Evolutionary conservation across 2,113 vertebrate species (phyloP).

Genomic region (Megaleporinus macrocephalus): DNA sequence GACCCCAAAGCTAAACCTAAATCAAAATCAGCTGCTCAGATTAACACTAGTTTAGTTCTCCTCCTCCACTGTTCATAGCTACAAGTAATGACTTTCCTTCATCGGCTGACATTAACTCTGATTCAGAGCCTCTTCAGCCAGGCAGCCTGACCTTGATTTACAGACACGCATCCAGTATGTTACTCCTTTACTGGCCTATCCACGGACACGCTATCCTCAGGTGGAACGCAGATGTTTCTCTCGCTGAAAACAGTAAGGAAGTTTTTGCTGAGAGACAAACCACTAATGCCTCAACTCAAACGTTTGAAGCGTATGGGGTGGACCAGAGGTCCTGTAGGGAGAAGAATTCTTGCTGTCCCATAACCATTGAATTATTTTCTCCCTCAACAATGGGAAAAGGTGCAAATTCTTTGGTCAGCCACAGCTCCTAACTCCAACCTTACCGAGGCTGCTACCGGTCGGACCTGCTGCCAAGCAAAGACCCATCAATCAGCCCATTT

Average conservation of each 20-base stretch:
- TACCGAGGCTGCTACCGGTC: not conserved
- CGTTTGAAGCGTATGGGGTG: not conserved
- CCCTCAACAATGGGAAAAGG: not conserved
- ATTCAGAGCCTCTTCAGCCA: constrained; percentile 1
- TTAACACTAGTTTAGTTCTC: too few species aligned
- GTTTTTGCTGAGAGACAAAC: not conserved
- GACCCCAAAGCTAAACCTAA: too few species aligned
- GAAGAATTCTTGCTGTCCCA: not conserved
- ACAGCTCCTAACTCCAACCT: not conserved
- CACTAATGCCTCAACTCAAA: not conserved
- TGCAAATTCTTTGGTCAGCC: not conserved
- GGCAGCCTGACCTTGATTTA: not conserved
- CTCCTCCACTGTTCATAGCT: too few species aligned
- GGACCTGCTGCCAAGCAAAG: not conserved
- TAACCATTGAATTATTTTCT: constrained; percentile 6
- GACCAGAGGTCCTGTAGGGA: not conserved
- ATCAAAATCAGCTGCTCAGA: too few species aligned
- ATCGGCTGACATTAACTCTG: not conserved
- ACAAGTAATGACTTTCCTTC: too few species aligned
- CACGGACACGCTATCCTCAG: constrained; percentile 3
- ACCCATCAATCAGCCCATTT: not conserved
- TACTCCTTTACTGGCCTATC: not conserved
- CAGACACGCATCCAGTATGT: constrained; percentile 14
- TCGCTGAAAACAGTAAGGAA: not conserved
- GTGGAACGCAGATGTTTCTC: constrained; percentile 26